Conservation (phyloP, 2,113 vertebrate genomes). For the Cyanoderma ruficeps region DNA sequence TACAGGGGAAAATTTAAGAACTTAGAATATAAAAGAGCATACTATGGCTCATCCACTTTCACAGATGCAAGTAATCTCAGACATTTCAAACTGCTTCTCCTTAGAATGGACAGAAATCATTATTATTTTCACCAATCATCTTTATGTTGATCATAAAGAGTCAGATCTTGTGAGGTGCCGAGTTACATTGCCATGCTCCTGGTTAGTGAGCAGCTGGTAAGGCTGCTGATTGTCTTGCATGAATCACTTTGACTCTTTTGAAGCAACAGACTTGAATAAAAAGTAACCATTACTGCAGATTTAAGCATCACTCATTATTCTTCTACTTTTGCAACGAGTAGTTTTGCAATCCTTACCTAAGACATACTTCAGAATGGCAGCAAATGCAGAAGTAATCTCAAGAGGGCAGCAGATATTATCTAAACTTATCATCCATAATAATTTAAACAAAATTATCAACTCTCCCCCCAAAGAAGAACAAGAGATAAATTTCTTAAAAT, state of each 20-base stretch:
- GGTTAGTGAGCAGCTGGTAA: neutral
- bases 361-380: neutral
- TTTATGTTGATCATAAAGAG: neutral
- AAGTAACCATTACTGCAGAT: neutral
- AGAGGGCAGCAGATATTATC: neutral
- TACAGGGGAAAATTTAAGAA: neutral
- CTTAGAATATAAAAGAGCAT: neutral
- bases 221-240: neutral
- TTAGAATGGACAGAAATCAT: neutral
- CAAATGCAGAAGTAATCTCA: neutral
- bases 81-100: neutral
- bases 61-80: neutral
- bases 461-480: neutral
- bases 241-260: neutral
- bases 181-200: neutral
- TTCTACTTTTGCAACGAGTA: neutral
- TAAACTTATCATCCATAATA: neutral
- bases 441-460: neutral
- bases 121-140: neutral
- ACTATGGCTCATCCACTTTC: neutral
- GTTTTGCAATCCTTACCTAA: neutral
- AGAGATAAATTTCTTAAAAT: slow-evolving; percentile 56
- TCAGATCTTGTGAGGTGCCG: neutral
- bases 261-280: neutral
- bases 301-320: neutral